A percentile compares a stretch with the other conserved stretches of the same genome.
Evolutionary conservation across 2,797 vertebrate genomes (phyloP).

Genomic region (Lycodopsis pacificus): DNA sequence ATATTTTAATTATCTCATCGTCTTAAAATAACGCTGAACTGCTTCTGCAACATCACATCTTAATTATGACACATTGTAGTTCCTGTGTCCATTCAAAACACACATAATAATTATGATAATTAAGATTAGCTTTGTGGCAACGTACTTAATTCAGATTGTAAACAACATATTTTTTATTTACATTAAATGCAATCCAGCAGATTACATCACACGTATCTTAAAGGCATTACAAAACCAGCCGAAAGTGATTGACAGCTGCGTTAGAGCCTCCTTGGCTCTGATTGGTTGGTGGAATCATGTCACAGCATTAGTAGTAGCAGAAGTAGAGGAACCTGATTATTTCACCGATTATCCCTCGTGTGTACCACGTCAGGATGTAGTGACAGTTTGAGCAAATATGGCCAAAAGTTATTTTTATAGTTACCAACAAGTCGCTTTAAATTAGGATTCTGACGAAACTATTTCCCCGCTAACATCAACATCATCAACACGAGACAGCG

Average conservation of each 20-base stretch:
- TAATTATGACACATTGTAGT: constrained; percentile 45
- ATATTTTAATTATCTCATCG: constrained; percentile 36
- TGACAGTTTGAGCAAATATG: neutral
- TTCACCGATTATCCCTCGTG: neutral
- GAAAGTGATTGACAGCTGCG: neutral
- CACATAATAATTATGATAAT: too few species aligned
- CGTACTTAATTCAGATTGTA: neutral
- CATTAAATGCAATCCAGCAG: neutral
- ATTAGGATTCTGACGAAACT: neutral
- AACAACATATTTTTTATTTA: neutral
- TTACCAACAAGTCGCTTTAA: neutral
- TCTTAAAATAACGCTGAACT: constrained; percentile 21
- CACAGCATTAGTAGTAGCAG: neutral
- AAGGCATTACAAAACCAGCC: neutral
- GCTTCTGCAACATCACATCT: constrained; percentile 24
- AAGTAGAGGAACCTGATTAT: neutral
- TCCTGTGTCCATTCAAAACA: neutral
- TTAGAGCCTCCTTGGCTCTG: neutral
- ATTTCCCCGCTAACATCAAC: neutral
- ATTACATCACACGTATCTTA: neutral
- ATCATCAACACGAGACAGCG: neutral
- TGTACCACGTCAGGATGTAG: neutral
- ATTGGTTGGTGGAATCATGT: neutral
- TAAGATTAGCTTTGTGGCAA: neutral
- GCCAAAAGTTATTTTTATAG: neutral